Evolutionary conservation across 2,113 vertebrate genomes (phyloP), one percentile per base, ranked within the genome.

Genomic region (Spermophilus dauricus): DNA sequence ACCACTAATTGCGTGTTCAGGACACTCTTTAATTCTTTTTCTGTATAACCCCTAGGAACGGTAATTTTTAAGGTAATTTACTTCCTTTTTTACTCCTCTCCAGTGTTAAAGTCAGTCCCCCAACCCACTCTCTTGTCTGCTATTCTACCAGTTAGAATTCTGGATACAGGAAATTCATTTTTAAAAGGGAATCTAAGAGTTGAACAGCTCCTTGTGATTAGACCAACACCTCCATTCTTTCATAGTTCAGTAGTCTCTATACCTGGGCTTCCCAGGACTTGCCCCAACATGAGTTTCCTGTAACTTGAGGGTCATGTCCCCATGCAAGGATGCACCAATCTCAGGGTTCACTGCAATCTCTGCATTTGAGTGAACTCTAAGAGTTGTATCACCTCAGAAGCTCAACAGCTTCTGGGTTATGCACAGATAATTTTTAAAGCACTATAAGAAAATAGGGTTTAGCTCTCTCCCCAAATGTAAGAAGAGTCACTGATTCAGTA

Each of bases 311-410:
- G 30, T 84, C 70, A 51, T 56, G 17, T 5, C 75, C 51, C 58
- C 72, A 78, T 8, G 34, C 28, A 65, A 89, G 28, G 37, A 94
- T 65, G 37, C 81, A 85, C 69, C n/a, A 70, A 69, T 67, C 45
- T 75, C 8, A 5, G 42, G 72, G 48, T 63, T 83, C 86, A 83
- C 0, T 30, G 32, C 63, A n/a, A 11, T 63, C 53, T 93, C 45
- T 34, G 14, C 91, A 85, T 73, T 45, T 85, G 53, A n/a, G 76
- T 73, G 48, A 95, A 67, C 86, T 85, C 67, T 83, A 70, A 87
- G 86, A 96, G 67, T 73, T 53, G 58, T 24, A 90, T 97, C 96
- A 89, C 96, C 95, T 97, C 92, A 89, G 97, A 94, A 98, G 96
- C 96, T 84, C 18, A 81, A 72, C 39, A 89, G 89, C 80, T 76